Base-by-base conservation (phyloP, 2,113 vertebrate genomes). In the Aviceda subcristata region DNA sequence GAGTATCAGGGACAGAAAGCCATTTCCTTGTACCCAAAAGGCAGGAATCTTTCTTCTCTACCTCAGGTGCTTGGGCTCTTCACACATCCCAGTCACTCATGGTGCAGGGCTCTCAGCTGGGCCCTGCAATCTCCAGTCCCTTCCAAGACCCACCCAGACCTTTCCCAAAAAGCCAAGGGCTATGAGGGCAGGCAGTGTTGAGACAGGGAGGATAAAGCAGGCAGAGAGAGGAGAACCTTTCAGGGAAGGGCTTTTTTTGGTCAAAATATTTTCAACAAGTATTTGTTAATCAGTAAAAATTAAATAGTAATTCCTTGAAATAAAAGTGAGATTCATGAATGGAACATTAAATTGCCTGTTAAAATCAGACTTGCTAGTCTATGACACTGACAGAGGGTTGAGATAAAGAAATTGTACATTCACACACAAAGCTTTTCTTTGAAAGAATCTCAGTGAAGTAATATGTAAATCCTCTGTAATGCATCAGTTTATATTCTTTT, bases 291-390 rank as follows among this genome's bases (percentile, higher is more conserved):
- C 9, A 9, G 6, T 55, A 59, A 53, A 86, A 59, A 43, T 13
- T 11, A 46, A 51, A 14, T 2, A 11, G 9, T 43, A 8, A 66
- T 48, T 46, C 59, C n/a, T 73, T 53, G 51, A 75, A 86, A 74
- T 19, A 43, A 48, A 81, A 75, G 9, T 2, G 5, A 46, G 17
- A 12, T 55, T 62, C 6, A 2, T 0, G 0, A 50, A 12, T 23
- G 26, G 17, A 59, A 43, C 7, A 11, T 2, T 60, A 75, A 88
- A 78, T 59, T 10, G 20, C 5, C 20, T 3, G 3, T 46, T n/a
- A 36, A 90, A 64, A 50, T 23, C 46, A 48, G 34, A 23, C 23
- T 56, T 53, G 4, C 17, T 51, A 4, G 17, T 59, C 48, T 16
- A 17, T 51, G 51, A 43, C 29, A n/a, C 22, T 12, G 21, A 20